Evolutionary conservation across 1,140 invertebrate species (phyloP).

Genomic region (Zeugodacus cucurbitae): DNA sequence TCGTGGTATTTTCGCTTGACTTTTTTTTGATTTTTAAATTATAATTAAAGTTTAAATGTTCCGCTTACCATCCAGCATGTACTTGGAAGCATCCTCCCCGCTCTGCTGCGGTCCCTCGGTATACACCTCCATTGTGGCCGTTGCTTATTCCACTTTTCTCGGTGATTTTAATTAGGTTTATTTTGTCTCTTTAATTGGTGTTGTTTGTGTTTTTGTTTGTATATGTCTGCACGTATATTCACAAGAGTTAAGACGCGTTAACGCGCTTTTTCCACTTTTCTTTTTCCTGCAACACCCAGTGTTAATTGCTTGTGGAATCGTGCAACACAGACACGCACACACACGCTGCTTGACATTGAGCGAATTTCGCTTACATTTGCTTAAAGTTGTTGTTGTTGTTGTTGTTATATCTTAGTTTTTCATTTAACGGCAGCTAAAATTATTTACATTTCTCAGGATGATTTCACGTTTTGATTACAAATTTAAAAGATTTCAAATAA

Average conservation of each 20-base stretch:
- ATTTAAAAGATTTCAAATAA: background rate
- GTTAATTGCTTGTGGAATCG: conserved; percentile 6
- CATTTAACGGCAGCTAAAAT: background rate
- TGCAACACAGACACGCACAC: background rate
- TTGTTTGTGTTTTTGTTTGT: background rate
- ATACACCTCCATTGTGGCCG: conserved; percentile 44
- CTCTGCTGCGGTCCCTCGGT: conserved; percentile 36
- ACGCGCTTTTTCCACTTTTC: background rate
- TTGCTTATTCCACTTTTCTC: conserved; percentile 8
- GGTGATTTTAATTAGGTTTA: background rate
- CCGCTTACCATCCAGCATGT: conserved; percentile 45
- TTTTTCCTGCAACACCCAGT: too few relatives aligned
- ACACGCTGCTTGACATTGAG: background rate
- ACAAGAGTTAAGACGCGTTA: background rate
- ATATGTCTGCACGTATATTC: too few relatives aligned
- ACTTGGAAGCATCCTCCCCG: conserved; percentile 44
- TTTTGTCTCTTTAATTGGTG: background rate
- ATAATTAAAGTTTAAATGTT: too few relatives aligned
- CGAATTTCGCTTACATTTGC: background rate
- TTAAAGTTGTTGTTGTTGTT: background rate
- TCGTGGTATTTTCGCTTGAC: too few relatives aligned
- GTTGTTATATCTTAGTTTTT: background rate
- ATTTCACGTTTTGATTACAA: conserved; percentile 13
- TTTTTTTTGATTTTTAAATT: too few relatives aligned
- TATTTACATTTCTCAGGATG: conserved; percentile 8